Base-by-base conservation (phyloP, 2,113 vertebrate species). In the Microtus ochrogaster region DNA sequence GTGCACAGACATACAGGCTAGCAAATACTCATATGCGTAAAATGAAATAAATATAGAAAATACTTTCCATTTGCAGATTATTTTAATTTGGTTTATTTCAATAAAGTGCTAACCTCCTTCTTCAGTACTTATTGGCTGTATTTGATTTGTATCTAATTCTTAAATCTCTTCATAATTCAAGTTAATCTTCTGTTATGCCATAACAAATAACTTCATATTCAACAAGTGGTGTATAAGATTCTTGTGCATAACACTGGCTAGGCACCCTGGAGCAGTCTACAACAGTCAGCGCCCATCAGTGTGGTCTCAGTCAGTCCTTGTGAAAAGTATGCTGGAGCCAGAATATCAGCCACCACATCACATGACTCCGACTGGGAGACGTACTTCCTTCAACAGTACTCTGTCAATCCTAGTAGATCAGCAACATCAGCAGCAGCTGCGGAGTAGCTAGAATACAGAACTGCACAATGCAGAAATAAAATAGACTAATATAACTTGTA, bases 401-500 rank as follows among this genome's bases (percentile, higher is more conserved):
- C n/a, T 65, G 14, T 66, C 5, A 65, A 72, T 77, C 39, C 72
- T 84, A 49, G 6, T 84, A 49, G 6, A 61, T 47, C 30, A 58
- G 28, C 52, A 74, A 66, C n/a, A 87, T 41, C 36, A 63, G 2
- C 55, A 81, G 47, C 49, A 84, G 26, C 33, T 91, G 68, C n/a
- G 6, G 58, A 88, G 22, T 72, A 61, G 30, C 44, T 14, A 92
- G 61, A 92, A 77, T 92, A 44, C 47, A 85, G 49, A 81, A 52
- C 65, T 3, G 73, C 55, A 86, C 6, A 81, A 63, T 79, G 47
- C 17, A 81, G 22, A 21, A 63, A 63, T 65, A 44, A 66, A 79
- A 12, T 72, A 79, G 26, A 63, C 81, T 65, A 83, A 82, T 89
- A 68, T 85, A 87, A 91, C 36, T 87, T 94, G 19, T 93, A n/a